These are phyloP conservation scores for Streptopelia turtur DNA, from an alignment of 2,797 vertebrate genomes.

Conservation along the genomic window DNA sequence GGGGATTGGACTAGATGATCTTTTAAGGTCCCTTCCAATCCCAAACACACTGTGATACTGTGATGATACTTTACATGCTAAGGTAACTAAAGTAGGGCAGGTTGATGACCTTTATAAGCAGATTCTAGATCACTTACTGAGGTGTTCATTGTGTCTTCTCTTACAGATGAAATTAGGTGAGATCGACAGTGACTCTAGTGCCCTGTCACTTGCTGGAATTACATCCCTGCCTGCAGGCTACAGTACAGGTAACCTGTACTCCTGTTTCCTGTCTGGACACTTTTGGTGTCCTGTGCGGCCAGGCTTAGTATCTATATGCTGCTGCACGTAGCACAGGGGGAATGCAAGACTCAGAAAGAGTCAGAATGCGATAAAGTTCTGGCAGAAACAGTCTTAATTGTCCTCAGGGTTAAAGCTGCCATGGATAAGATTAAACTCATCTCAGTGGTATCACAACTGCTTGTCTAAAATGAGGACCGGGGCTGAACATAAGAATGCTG, in stretches of 20 bases:
- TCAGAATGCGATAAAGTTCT: not conserved
- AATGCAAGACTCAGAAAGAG: not conserved
- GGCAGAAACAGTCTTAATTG: not conserved
- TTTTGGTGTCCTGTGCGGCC: not conserved
- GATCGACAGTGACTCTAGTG: not conserved
- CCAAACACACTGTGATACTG: too few relatives aligned
- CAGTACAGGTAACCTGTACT: not conserved
- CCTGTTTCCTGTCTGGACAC: not conserved
- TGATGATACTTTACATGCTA: not conserved
- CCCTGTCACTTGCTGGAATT: not conserved
- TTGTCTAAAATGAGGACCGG: not conserved
- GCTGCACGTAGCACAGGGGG: rapidly evolving
- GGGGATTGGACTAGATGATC: too few relatives aligned
- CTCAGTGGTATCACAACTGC: not conserved
- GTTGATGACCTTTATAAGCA: not conserved
- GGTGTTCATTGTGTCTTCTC: not conserved
- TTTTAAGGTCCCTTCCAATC: too few relatives aligned
- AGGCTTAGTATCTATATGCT: not conserved
- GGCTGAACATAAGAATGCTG: not conserved
- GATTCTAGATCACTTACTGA: not conserved
- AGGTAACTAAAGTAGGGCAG: not conserved
- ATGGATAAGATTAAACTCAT: not conserved
- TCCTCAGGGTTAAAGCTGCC: not conserved
- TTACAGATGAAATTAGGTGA: not conserved
- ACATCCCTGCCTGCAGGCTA: not conserved